Evolutionary conservation across 2,888 invertebrate species (phyloP).

Genomic region (Acleris sparsana): DNA sequence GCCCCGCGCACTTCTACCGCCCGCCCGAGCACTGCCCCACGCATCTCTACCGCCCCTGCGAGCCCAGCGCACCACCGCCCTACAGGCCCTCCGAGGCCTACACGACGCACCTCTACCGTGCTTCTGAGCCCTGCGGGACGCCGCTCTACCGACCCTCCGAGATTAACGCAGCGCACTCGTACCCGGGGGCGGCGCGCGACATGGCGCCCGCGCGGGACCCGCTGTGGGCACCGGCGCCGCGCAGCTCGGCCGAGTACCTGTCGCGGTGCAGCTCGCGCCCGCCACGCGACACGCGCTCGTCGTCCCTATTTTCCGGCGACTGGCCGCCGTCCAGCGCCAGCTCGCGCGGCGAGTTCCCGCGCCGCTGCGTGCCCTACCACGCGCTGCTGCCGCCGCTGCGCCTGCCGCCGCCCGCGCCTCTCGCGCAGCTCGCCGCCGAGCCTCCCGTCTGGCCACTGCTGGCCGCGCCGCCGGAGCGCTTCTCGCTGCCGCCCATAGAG

Average conservation of each 20-base stretch:
- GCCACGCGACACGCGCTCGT: constrained; percentile 52
- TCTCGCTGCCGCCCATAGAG: constrained; percentile 53
- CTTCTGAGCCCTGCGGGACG: constrained; percentile 33
- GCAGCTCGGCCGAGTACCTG: constrained; percentile 45
- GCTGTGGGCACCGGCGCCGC: constrained; percentile 27
- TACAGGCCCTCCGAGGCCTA: constrained; percentile 27
- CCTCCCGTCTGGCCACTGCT: constrained; percentile 48
- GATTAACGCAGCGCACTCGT: constrained; percentile 47
- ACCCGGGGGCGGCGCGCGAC: constrained; percentile 47
- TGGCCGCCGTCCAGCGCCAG: constrained; percentile 61
- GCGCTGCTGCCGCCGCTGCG: constrained; percentile 66
- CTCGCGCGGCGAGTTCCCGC: constrained; percentile 48
- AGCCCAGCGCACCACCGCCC: constrained; percentile 44
- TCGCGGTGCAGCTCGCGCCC: constrained; percentile 34
- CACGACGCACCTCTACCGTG: constrained; percentile 20
- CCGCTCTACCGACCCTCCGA: too few species aligned
- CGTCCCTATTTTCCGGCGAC: constrained; percentile 62
- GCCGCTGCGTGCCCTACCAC: constrained; percentile 56
- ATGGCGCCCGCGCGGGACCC: constrained; percentile 45
- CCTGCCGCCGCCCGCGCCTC: constrained; percentile 55
- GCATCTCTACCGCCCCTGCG: too few species aligned
- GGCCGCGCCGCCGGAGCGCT: constrained; percentile 43
- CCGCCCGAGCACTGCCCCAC: constrained; percentile 35
- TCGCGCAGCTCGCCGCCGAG: constrained; percentile 46
- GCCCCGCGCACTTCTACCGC: constrained; percentile 40